Base-by-base conservation (phyloP, 1,140 invertebrate species). In the Pissodes strobi region DNA sequence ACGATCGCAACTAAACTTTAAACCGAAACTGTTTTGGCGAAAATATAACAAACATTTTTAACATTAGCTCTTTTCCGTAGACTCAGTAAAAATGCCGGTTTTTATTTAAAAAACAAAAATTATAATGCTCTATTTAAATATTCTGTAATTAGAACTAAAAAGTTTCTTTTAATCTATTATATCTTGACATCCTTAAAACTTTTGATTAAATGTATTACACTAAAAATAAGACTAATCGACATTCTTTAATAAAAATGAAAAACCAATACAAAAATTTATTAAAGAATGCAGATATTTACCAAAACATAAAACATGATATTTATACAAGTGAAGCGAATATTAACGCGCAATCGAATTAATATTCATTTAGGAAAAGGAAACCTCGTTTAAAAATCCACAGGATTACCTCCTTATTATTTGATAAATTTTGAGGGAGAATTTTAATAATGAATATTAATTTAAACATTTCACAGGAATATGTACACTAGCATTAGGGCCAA, bases 141-240 rank as follows among this genome's bases (percentile, higher is more conserved):
- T 58, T 45, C 12, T 43, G 39, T 45, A 56, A 43, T 58, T 22
- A 58, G 17, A 58, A 58, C 41, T 46, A 58, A 57, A 57, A 45
- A 30, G n/a, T 48, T 37, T 10, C 23, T 46, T 55, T 43, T 27
- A 46, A 34, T 46, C 46, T 51, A 61, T 51, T 22, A 27, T 41
- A 48, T 61, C 21, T 61, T 41, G 46, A 61, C 58, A 61, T 51
- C 27, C 34, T 61, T 51, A 25, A 53, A 48, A 13, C 43, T 51
- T 61, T 61, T 61, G 46, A 61, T 61, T 61, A 61, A 61, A 61
- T 39, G 45, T 51, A 61, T 61, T 51, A 61, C 46, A 49, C 46
- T 61, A 61, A 61, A 51, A 49, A 61, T 39, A 61, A 25, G 34
- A 51, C 46, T 23, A 51, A 61, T 23, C 22, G 12, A 61, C 58